Evolutionary conservation across 2,888 invertebrate species (phyloP), one percentile per base, ranked within the genome.

Genomic region (Baronia brevicornis): DNA sequence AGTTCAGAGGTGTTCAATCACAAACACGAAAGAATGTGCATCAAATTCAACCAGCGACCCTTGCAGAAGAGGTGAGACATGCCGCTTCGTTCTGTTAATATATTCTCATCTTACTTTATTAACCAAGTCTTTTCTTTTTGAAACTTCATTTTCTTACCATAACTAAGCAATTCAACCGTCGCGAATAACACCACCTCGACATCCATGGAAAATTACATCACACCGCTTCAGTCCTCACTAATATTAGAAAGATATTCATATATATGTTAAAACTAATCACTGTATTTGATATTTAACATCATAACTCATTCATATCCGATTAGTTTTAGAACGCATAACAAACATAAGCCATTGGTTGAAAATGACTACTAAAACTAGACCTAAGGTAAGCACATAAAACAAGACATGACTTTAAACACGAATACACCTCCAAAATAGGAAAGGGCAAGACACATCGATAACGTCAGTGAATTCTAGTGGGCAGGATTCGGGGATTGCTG

Each of bases 381-480:
- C n/a, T n/a, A n/a, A n/a, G n/a, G n/a, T n/a, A n/a, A n/a, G n/a
- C n/a, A n/a, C n/a, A n/a, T n/a, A n/a, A 30, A 17, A 32, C 33
- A 29, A 21, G 18, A 32, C 34, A 13, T 22, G 9, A 18, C 29
- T 28, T 24, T 31, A 31, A 22, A 32, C 38, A 39, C 39, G 19
- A 39, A 39, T 34, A 42, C 36, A 41, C 43, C 29, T 30, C 35
- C 45, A 36, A 51, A 53, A 43, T 69, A 82, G 82, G 75, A 80
- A 78, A 54, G 79, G 75, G 45, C 78, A 78, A 46, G 92, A 93
- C 69, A 90, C 90, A 32, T 92, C 92, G 42, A 88, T 92, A 70
- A 91, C 91, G 52, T 93, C 92, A 44, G 85, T 93, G 51, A 92
- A 93, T 84, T 93, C 93, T 50, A 92, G 92, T 58, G 92, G 92